Percentiles rank a stretch among this genome's conserved stretches.
phyloP scores from a whole-genome alignment of 2,888 invertebrate species.

The Spisula solida region DNA sequence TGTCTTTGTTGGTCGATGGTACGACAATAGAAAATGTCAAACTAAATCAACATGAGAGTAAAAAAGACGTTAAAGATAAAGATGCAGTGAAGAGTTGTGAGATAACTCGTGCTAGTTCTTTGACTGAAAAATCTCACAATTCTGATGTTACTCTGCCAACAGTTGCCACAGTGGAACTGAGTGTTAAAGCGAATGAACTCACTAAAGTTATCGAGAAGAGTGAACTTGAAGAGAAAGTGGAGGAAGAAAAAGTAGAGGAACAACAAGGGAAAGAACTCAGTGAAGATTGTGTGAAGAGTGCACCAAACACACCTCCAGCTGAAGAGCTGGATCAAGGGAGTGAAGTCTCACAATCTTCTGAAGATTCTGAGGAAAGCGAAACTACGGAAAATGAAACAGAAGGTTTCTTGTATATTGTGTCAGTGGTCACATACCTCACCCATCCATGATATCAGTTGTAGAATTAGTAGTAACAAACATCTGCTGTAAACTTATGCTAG shows the following conservation, averaged over 20 bases:
- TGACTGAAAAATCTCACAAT: slow-evolving; percentile 30
- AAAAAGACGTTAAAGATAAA: slow-evolving; percentile 19
- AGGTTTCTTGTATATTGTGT: slow-evolving; percentile 23
- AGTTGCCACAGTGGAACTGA: slow-evolving; percentile 43
- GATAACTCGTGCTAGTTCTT: not conserved
- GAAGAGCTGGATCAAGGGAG: slow-evolving; percentile 64
- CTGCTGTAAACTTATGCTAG: not conserved
- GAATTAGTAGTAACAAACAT: not conserved
- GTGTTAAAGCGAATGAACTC: slow-evolving; percentile 28
- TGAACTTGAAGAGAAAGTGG: not conserved
- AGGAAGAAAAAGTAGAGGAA: not conserved
- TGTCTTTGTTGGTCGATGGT: slow-evolving; percentile 70
- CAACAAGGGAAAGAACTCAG: slow-evolving; percentile 16
- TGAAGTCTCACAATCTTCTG: slow-evolving; percentile 60
- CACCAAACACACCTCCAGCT: slow-evolving; percentile 36
- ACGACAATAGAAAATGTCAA: slow-evolving; percentile 70
- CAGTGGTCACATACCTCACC: slow-evolving; percentile 1
- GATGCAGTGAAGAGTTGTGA: not conserved
- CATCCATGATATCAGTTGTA: not conserved
- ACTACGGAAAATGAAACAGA: slow-evolving; percentile 34
- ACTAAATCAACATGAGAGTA: slow-evolving; percentile 42
- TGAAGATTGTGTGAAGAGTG: slow-evolving; percentile 36
- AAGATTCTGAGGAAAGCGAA: slow-evolving; percentile 30
- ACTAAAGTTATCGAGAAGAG: slow-evolving; percentile 27
- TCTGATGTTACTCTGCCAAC: slow-evolving; percentile 15